These are phyloP conservation scores for Drosophila albomicans DNA, from an alignment of 1,140 invertebrate genomes.

Conservation along the genomic window DNA sequence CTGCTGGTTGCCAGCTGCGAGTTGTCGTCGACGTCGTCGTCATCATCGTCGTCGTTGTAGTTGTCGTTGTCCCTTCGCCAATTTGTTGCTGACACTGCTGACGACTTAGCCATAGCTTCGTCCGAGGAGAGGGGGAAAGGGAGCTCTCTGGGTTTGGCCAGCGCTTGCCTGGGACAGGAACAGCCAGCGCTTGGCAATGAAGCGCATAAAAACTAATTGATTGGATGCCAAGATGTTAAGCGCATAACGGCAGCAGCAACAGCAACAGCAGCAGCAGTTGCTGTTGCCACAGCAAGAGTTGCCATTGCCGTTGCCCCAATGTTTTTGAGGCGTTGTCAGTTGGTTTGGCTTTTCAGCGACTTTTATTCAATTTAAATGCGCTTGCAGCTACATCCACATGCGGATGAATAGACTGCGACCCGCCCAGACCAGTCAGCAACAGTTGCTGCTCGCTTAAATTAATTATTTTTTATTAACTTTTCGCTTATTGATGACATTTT, in stretches of 20 bases:
- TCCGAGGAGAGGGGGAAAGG: neutral
- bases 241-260: slow-evolving; percentile 73
- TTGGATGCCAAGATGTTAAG: slow-evolving; percentile 82
- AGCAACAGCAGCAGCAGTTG: slow-evolving; percentile 47
- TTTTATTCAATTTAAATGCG: slow-evolving; percentile 83
- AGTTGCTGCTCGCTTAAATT: slow-evolving; percentile 67
- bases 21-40: slow-evolving; percentile 52
- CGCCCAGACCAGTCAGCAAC: slow-evolving; percentile 44
- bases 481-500: slow-evolving; percentile 81
- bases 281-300: slow-evolving; percentile 44
- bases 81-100: slow-evolving; percentile 76
- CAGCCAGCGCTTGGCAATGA: slow-evolving; percentile 59
- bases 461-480: slow-evolving; percentile 84
- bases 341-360: slow-evolving; percentile 58
- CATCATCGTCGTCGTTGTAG: slow-evolving; percentile 26
- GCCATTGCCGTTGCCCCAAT: slow-evolving; percentile 33
- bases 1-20: slow-evolving; percentile 63
- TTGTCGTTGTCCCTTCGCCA: slow-evolving; percentile 71
- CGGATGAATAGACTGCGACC: slow-evolving; percentile 35
- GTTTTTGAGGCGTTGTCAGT: slow-evolving; percentile 58
- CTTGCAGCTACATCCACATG: slow-evolving; percentile 61
- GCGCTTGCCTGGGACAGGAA: slow-evolving; percentile 20
- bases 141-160: slow-evolving; percentile 58
- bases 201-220: slow-evolving; percentile 81
- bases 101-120: slow-evolving; percentile 47